phyloP scores from a whole-genome alignment of 2,797 vertebrate genomes.

The Crenuchus spilurus region DNA sequence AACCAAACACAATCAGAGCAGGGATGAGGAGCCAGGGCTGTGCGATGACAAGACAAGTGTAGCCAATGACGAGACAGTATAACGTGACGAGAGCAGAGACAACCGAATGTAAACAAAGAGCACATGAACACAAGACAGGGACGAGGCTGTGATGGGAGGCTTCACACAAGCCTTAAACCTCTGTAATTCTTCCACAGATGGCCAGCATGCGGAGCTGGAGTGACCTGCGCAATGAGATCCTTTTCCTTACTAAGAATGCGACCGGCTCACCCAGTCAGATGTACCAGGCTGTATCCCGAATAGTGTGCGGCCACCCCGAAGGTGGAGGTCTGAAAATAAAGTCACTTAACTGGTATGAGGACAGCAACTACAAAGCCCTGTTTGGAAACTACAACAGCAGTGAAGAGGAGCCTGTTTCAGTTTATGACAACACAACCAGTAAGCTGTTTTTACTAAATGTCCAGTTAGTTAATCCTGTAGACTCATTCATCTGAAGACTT shows the following conservation, averaged over 20 bases:
- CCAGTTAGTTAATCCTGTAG: neutral
- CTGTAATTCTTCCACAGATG: conserved; percentile 70
- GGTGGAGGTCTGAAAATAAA: conserved; percentile 95
- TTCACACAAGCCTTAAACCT: conserved; percentile 9
- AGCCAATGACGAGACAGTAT: too few relatives aligned
- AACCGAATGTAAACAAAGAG: too few relatives aligned
- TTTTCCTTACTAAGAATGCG: conserved; percentile 85
- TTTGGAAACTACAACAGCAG: conserved; percentile 89
- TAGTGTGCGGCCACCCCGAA: conserved; percentile 93
- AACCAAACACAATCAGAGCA: too few relatives aligned
- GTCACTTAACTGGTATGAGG: conserved; percentile 97
- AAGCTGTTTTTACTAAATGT: conserved; percentile 59
- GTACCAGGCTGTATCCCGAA: conserved; percentile 92
- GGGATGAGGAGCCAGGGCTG: too few relatives aligned
- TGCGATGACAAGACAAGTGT: too few relatives aligned
- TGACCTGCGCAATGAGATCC: conserved; percentile 90
- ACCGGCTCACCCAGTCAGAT: conserved; percentile 85
- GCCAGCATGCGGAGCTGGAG: conserved; percentile 91
- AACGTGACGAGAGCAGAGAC: too few relatives aligned
- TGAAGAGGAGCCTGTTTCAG: conserved; percentile 75
- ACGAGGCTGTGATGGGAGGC: too few relatives aligned
- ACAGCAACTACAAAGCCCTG: conserved; percentile 95
- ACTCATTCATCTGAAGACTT: too few relatives aligned
- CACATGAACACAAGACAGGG: too few relatives aligned
- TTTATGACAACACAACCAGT: conserved; percentile 95